Conservation (phyloP, 2,797 vertebrate genomes). For the Lophius americanus region DNA sequence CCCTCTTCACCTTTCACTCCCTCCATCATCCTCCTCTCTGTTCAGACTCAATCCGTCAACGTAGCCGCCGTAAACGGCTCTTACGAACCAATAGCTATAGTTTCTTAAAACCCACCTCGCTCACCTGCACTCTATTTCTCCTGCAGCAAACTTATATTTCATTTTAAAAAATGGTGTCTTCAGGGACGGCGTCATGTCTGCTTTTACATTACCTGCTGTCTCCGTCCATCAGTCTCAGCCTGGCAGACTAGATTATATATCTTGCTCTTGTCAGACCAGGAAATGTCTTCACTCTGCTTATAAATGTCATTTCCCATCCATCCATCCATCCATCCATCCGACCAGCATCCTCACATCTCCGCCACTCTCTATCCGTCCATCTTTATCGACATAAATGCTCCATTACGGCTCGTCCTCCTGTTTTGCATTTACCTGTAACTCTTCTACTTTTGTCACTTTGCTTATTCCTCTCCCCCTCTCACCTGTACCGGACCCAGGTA, state of each 20-base stretch:
- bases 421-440: constrained; percentile 28
- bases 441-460: background rate
- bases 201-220: constrained; percentile 42
- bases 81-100: no score
- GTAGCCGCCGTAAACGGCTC: constrained; percentile 12
- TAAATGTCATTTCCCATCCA: constrained; percentile 61
- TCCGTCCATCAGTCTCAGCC: constrained; percentile 54
- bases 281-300: constrained; percentile 62
- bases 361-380: constrained; percentile 27
- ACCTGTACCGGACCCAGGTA: constrained; percentile 4
- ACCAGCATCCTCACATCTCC: constrained; percentile 22
- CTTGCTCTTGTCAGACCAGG: constrained; percentile 48
- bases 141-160: constrained; percentile 48
- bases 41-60: constrained; percentile 57
- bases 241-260: constrained; percentile 54
- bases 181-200: constrained; percentile 37
- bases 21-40: constrained; percentile 43
- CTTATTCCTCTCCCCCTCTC: background rate
- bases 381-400: constrained; percentile 16
- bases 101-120: background rate
- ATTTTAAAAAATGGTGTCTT: constrained; percentile 53
- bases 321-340: constrained; percentile 41
- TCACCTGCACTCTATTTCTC: background rate
- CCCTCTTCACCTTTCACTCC: constrained; percentile 25
- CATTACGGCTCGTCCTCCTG: constrained; percentile 23